Base-by-base conservation (phyloP, 2,113 vertebrate genomes). In the Emydocephalus ijimae region DNA sequence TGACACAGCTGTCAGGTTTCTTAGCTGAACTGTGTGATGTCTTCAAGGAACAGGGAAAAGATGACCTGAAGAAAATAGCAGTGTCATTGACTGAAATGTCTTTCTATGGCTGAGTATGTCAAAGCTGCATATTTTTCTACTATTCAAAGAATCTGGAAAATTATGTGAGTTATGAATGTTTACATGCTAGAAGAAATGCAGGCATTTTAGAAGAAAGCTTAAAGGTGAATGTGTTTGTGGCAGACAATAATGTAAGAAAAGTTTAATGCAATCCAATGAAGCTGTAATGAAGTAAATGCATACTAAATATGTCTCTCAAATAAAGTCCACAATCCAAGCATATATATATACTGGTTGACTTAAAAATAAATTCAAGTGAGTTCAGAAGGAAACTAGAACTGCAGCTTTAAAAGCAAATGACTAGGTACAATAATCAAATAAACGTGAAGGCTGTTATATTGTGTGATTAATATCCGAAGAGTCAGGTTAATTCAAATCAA, bases 31-130 rank as follows among this genome's bases (percentile, higher is more conserved):
- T 64, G 20, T 87, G 15, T 64, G 90, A 91, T 93, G 81, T 7
- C 54, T 93, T 7, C 14, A 59, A 93, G 89, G 18, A 86, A 86
- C 29, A 91, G 45, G 45, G 85, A 91, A 96, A 89, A 69, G 11
- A 90, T 94, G 86, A 94, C 74, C 92, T 93, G 93, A 95, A 94
- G 91, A 96, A 90, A 87, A 43, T 93, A 94, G 69, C 0, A 0
- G 34, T 96, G 91, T 69, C 87, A 0, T 90, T 91, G 90, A 96
- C 87, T 43, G 90, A 90, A 94, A 93, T 64, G 18, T 94, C 61
- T 93, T 34, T 91, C 43, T 57, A 86, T 55, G 43, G 69, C 89
- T 93, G 56, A 55, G 43, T 61, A 91, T 92, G 34, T 64, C 74
- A 92, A 15, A 87, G 74, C 24, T 87, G 55, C 90, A 87, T 64